Percentiles rank a stretch among this genome's conserved stretches.
phyloP scores from a whole-genome alignment of 2,888 invertebrate genomes.

The Himalopsyche japonica region DNA sequence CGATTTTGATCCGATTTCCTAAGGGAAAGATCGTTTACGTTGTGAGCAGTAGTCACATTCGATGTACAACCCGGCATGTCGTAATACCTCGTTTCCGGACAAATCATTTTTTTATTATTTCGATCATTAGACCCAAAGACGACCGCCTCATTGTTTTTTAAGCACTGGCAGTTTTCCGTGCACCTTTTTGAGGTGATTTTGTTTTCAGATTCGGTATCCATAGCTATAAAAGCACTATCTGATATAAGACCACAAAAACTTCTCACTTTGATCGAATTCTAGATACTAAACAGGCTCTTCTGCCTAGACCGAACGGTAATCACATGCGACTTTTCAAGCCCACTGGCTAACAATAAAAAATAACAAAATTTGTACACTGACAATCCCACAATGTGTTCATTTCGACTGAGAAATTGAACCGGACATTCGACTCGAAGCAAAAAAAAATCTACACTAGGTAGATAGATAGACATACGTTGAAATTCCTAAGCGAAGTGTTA shows the following conservation, averaged over 20 bases:
- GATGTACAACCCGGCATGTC: constrained; percentile 13
- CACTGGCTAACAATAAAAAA: neutral
- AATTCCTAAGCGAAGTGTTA: neutral
- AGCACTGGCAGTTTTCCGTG: constrained; percentile 6
- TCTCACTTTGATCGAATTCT: neutral
- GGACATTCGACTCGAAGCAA: neutral
- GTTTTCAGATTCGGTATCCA: constrained; percentile 18
- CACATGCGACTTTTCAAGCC: neutral
- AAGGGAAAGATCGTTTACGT: constrained; percentile 21
- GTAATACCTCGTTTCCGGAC: neutral
- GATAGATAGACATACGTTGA: neutral
- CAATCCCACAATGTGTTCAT: neutral
- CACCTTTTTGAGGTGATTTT: constrained; percentile 5
- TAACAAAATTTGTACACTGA: neutral
- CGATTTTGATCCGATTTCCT: constrained; percentile 33
- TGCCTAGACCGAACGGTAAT: too few relatives aligned
- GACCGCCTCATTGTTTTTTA: neutral
- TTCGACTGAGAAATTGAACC: neutral
- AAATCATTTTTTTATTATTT: neutral
- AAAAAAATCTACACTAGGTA: neutral
- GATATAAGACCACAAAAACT: neutral
- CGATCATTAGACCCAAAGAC: neutral
- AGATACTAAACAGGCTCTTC: too few relatives aligned
- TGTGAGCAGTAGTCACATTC: constrained; percentile 13
- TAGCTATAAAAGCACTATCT: neutral